Evolutionary conservation across 2,888 invertebrate species (phyloP), one percentile per base, ranked within the genome.

Genomic region (Plagiodera versicolora): DNA sequence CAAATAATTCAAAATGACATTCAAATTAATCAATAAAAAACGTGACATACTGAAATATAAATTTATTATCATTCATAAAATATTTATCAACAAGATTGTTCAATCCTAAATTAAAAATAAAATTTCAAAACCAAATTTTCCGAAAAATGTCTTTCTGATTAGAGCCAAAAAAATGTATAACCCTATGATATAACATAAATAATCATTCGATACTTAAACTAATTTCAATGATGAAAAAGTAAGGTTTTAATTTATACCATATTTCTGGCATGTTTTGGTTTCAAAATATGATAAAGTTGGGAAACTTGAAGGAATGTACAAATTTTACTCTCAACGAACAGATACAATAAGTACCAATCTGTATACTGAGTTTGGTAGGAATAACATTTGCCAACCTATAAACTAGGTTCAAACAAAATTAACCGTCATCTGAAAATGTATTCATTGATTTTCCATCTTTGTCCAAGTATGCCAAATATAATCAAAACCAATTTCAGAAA

Each of bases 11-110:
- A n/a, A n/a, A n/a, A n/a, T n/a, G n/a, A n/a, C 24, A 24, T 24
- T 24, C 24, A 24, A 24, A 24, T 24, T 24, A 24, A 24, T 24
- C 6, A 24, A 6, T 24, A 53, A 35, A 20, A n/a, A 10, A 35
- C 20, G 1, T 14, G 18, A 46, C 2, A 18, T 46, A 19, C 20
- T 46, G 19, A 20, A 53, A 53, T 53, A 44, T 61, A 59, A 58
- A 46, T 64, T 61, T 65, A 65, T 65, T 63, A 57, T 50, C 61
- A 58, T 50, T 39, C 19, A 46, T 45, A 59, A 64, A 45, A 58
- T n/a, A n/a, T n/a, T n/a, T n/a, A n/a, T n/a, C 58, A 64, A 64
- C 61, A 65, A 59, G 61, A 63, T 60, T 62, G 61, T 61, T 60
- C 51, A 61, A 63, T 57, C 19, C 19, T 35, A 2, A 24, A 32